Percentiles rank a stretch among this genome's conserved stretches.
These are phyloP conservation scores for Antheraea assamensis DNA, from an alignment of 2,888 invertebrate genomes.

Conservation along the genomic window DNA sequence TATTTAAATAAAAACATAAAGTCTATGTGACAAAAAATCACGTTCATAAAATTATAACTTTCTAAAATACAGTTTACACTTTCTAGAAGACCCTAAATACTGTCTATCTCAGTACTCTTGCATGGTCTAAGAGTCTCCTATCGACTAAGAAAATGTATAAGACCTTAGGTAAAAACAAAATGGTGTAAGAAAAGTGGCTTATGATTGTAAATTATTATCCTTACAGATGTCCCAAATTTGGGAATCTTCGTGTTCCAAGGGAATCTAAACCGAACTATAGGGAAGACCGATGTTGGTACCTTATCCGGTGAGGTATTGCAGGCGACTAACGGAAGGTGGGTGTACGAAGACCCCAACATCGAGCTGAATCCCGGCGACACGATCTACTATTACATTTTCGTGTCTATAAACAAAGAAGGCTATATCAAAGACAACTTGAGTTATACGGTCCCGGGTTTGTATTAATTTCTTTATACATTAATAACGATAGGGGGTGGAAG, in stretches of 20 bases:
- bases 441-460: conserved; percentile 66
- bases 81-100: no score
- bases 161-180: neutral
- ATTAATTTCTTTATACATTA: neutral
- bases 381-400: conserved; percentile 84
- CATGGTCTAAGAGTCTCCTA: no score
- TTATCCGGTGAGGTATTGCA: conserved; percentile 72
- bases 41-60: no score
- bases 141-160: neutral
- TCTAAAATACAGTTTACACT: no score
- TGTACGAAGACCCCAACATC: conserved; percentile 67
- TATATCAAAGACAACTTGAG: conserved; percentile 65
- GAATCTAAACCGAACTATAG: conserved; percentile 82
- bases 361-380: conserved; percentile 78
- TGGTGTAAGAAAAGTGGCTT: neutral
- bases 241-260: conserved; percentile 85
- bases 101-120: no score
- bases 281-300: conserved; percentile 73
- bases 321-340: conserved; percentile 76
- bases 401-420: conserved; percentile 75
- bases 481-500: neutral
- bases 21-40: no score
- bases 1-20: no score
- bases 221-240: conserved; percentile 75
- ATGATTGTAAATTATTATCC: neutral